Percentiles rank a stretch among this genome's conserved stretches.
These are phyloP conservation scores for Hipparchia semele DNA, from an alignment of 2,888 invertebrate species.

Conservation along the genomic window DNA sequence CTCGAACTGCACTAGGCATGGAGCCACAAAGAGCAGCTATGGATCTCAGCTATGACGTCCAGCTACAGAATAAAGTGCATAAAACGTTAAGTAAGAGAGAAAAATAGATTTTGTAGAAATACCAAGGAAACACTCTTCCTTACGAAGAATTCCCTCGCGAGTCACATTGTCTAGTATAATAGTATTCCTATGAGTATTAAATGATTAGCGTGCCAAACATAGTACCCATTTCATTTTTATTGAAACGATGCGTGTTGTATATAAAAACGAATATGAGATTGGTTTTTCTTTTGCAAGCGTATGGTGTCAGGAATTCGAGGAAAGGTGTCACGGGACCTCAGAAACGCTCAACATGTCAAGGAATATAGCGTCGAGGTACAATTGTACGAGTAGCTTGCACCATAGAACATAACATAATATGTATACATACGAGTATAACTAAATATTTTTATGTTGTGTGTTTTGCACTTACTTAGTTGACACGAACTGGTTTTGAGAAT, in stretches of 20 bases:
- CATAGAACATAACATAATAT: no score
- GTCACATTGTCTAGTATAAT: no score
- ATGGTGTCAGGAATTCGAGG: constrained; percentile 9
- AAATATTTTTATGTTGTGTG: no score
- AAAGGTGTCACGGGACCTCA: constrained; percentile 50
- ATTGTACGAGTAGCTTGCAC: constrained; percentile 46
- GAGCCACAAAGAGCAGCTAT: no score
- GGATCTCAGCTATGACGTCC: no score
- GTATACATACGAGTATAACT: no score
- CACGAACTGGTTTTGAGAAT: constrained; percentile 2
- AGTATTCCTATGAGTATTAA: not conserved
- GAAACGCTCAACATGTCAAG: constrained; percentile 43
- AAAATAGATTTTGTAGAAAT: no score
- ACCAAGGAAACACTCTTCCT: no score
- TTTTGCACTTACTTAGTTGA: constrained; percentile 17
- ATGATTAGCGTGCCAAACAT: not conserved
- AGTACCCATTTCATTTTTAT: not conserved
- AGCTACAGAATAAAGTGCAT: no score
- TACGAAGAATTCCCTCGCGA: no score
- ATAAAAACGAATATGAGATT: not conserved
- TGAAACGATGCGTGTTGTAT: not conserved
- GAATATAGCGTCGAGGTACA: constrained; percentile 39
- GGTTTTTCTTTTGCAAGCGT: constrained; percentile 13
- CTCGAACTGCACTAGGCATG: no score
- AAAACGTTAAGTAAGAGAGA: no score